Conservation (phyloP, 2,888 invertebrate genomes). For the Aleiodes alternator region DNA sequence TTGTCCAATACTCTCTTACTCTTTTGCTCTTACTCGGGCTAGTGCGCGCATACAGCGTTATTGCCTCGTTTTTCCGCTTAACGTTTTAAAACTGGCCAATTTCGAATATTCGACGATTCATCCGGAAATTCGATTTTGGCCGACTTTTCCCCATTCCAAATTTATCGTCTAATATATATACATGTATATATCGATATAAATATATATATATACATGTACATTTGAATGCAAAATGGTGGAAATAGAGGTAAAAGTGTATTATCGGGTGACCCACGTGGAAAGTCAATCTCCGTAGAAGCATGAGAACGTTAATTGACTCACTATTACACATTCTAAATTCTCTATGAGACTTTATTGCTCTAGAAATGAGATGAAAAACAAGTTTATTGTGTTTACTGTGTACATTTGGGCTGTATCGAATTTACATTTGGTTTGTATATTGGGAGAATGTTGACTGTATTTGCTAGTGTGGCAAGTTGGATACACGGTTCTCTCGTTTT, state of each 20-base stretch:
- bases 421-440: slow-evolving; percentile 29
- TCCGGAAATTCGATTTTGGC: slow-evolving; percentile 41
- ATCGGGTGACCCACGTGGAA: slow-evolving; percentile 13
- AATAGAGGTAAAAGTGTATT: slow-evolving; percentile 3
- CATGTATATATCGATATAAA: too few relatives aligned
- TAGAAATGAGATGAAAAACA: slow-evolving; percentile 6
- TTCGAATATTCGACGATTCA: slow-evolving; percentile 47
- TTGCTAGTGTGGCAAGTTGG: slow-evolving; percentile 21
- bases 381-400: slow-evolving; percentile 20
- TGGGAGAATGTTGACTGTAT: not conserved
- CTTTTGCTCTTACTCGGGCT: slow-evolving; percentile 31
- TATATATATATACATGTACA: too few relatives aligned
- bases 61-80: slow-evolving; percentile 48
- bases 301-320: slow-evolving; percentile 36
- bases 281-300: slow-evolving; percentile 9
- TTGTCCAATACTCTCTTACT: slow-evolving; percentile 27
- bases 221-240: not conserved
- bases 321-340: slow-evolving; percentile 17
- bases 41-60: slow-evolving; percentile 42
- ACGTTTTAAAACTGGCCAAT: slow-evolving; percentile 45
- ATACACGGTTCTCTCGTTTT: slow-evolving; percentile 11
- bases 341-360: not conserved
- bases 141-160: slow-evolving; percentile 4
- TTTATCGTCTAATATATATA: slow-evolving; percentile 21
- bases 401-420: slow-evolving; percentile 23